phyloP scores from a whole-genome alignment of 2,113 vertebrate genomes.

The Paracanthobrama guichenoti region DNA sequence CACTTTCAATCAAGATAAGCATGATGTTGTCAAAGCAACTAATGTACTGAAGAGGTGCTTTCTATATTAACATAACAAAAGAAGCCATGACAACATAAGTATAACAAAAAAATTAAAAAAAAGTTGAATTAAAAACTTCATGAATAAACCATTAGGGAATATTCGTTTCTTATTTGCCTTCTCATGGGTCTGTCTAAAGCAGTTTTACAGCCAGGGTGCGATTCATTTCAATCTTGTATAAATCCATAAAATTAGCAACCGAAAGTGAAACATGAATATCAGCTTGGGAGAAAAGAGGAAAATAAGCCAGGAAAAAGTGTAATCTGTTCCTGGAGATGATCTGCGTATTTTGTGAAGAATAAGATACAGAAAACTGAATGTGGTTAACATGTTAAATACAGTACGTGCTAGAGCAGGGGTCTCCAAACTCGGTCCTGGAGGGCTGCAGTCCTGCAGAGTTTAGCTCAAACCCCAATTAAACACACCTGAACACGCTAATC shows the following conservation, averaged over 20 bases:
- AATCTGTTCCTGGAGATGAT: constrained; percentile 39
- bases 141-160: constrained; percentile 38
- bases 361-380: neutral
- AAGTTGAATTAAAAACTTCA: constrained; percentile 27
- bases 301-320: neutral
- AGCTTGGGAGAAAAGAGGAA: neutral
- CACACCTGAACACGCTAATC: too few species aligned
- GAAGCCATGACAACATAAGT: neutral
- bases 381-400: constrained; percentile 13
- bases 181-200: constrained; percentile 10
- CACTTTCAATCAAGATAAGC: constrained; percentile 52
- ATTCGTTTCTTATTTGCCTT: constrained; percentile 6
- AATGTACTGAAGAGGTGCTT: constrained; percentile 2
- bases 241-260: constrained; percentile 51
- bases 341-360: neutral
- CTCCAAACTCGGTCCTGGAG: too few species aligned
- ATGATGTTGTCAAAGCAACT: constrained; percentile 20
- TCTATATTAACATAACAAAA: constrained; percentile 16
- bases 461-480: too few species aligned
- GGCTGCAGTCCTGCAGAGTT: too few species aligned
- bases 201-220: constrained; percentile 7
- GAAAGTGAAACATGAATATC: constrained; percentile 33
- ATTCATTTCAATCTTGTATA: constrained; percentile 45
- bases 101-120: too few species aligned
- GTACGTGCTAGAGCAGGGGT: neutral